phyloP scores from a whole-genome alignment of 2,797 vertebrate species.

The Carduelis carduelis region DNA sequence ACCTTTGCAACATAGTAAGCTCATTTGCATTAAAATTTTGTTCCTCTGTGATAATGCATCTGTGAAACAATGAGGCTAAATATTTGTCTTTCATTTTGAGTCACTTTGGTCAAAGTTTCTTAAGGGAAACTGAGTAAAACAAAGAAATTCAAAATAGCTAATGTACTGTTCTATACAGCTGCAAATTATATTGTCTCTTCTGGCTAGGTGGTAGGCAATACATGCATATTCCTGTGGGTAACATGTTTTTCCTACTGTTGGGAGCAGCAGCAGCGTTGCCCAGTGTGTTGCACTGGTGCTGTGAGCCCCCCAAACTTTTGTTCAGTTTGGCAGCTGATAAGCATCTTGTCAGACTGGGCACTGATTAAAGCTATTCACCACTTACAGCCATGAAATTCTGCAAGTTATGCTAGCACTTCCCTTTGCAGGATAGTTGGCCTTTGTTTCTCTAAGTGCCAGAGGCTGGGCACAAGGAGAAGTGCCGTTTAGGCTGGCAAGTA shows the following conservation, averaged over 20 bases:
- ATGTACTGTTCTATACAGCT: background rate
- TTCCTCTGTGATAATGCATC: background rate
- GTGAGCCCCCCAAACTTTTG: background rate
- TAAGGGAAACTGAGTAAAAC: background rate
- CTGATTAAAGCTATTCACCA: background rate
- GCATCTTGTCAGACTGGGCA: background rate
- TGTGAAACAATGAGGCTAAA: background rate
- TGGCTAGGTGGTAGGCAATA: background rate
- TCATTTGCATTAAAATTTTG: background rate
- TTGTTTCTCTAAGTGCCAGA: background rate
- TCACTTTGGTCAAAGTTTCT: background rate
- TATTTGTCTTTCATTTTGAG: background rate
- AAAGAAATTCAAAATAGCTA: background rate
- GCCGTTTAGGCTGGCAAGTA: background rate
- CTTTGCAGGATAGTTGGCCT: background rate
- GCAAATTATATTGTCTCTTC: background rate
- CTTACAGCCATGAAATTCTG: background rate
- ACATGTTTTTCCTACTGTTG: background rate
- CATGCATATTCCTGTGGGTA: background rate
- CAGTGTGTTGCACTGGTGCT: background rate
- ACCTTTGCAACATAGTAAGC: background rate
- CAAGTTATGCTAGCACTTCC: fast-evolving
- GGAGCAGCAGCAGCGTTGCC: background rate
- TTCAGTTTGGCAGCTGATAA: background rate
- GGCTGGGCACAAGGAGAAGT: background rate